Conservation (phyloP, 1,140 invertebrate genomes). For the Ptiloglossa arizonensis region DNA sequence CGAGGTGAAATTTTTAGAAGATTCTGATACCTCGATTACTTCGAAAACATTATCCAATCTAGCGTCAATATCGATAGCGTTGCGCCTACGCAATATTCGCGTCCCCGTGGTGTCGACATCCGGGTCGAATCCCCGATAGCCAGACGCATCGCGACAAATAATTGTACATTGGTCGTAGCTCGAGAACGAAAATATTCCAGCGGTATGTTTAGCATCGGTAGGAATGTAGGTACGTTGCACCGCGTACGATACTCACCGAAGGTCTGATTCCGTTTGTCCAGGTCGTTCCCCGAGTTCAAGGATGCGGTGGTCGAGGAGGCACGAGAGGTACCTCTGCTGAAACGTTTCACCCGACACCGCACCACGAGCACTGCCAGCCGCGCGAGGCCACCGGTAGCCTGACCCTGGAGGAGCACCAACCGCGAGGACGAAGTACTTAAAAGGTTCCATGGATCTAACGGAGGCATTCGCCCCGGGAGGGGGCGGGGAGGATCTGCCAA, state of each 20-base stretch:
- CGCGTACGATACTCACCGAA: background rate
- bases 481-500: constrained; percentile 85
- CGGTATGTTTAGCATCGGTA: too few relatives aligned
- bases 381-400: background rate
- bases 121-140: too few relatives aligned
- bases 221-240: too few relatives aligned
- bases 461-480: constrained; percentile 85
- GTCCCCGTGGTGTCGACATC: too few relatives aligned
- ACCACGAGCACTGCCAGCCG: background rate
- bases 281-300: constrained; percentile 50
- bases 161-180: too few relatives aligned
- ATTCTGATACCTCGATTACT: too few relatives aligned
- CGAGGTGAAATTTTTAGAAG: too few relatives aligned
- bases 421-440: constrained; percentile 26
- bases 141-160: too few relatives aligned
- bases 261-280: constrained; percentile 3
- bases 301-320: constrained; percentile 66
- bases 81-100: too few relatives aligned
- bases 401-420: background rate
- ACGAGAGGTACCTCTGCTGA: constrained; percentile 35
- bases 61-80: too few relatives aligned
- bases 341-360: background rate
- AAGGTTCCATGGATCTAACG: constrained; percentile 87
- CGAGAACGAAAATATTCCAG: too few relatives aligned
- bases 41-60: too few relatives aligned